Evolutionary conservation across 1,140 invertebrate species (phyloP).

Genomic region (Varroa destructor): DNA sequence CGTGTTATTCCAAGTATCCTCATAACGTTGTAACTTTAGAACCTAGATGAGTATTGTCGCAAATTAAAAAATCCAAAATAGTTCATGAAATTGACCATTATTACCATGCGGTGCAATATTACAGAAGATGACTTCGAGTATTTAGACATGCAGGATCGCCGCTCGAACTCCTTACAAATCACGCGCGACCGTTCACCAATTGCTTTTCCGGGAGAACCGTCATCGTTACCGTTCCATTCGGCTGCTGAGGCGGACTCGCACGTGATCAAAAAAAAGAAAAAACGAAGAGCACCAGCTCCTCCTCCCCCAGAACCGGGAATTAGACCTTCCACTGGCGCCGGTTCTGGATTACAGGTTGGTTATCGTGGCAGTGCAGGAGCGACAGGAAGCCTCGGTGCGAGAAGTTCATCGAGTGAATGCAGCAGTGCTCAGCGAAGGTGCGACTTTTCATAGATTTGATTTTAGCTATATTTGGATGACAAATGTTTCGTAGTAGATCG

Average conservation of each 20-base stretch:
- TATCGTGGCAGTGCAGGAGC: conserved; percentile 28
- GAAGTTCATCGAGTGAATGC: conserved; percentile 31
- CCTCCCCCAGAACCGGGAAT: conserved; percentile 40
- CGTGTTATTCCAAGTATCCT: no score
- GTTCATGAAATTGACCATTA: no score
- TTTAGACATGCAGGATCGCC: not conserved
- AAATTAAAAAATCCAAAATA: no score
- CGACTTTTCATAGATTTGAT: conserved; percentile 20
- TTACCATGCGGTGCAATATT: not conserved
- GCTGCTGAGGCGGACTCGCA: conserved; percentile 43
- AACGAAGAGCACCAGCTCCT: conserved; percentile 55
- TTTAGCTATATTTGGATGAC: no score
- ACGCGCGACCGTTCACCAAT: conserved; percentile 10
- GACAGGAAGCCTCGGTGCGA: conserved; percentile 28
- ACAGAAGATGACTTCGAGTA: conserved; percentile 24
- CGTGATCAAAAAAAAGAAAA: conserved; percentile 49
- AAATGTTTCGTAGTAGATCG: no score
- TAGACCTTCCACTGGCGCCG: conserved; percentile 12
- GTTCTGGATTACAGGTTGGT: no score
- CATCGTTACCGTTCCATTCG: conserved; percentile 6
- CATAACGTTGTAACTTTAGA: no score
- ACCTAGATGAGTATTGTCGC: no score
- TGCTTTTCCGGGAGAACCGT: not conserved
- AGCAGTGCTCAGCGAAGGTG: conserved; percentile 16
- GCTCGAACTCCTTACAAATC: conserved; percentile 19